Conservation (phyloP, 2,888 invertebrate species). For the Pammene aurita region DNA sequence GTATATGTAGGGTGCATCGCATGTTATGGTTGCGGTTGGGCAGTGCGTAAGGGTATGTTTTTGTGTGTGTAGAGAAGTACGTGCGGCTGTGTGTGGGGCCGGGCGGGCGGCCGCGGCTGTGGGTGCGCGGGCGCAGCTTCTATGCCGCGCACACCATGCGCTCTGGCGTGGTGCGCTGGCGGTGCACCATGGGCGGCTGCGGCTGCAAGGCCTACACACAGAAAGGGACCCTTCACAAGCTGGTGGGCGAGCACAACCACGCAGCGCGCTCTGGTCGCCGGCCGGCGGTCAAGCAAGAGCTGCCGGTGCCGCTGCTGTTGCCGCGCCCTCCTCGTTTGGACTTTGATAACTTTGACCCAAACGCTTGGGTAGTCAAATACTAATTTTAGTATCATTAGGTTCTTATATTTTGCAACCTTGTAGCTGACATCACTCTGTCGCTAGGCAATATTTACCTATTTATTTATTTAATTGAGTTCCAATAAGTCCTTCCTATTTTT, state of each 20-base stretch:
- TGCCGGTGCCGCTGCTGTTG: conserved; percentile 64
- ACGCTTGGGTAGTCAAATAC: conserved; percentile 74
- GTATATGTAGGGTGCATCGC: neutral
- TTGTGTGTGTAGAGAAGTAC: conserved; percentile 62
- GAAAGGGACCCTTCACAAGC: conserved; percentile 73
- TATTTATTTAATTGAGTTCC: neutral
- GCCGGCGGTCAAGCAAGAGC: conserved; percentile 49
- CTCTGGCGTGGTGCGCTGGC: conserved; percentile 78
- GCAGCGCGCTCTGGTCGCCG: conserved; percentile 70
- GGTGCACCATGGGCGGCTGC: conserved; percentile 79
- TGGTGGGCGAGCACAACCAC: conserved; percentile 79
- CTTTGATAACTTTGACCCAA: conserved; percentile 74
- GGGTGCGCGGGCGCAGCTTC: conserved; percentile 79
- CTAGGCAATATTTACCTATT: neutral
- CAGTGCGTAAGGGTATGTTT: conserved; percentile 45
- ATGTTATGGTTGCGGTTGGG: conserved; percentile 8
- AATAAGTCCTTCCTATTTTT: neutral
- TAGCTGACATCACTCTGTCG: neutral
- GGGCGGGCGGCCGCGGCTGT: conserved; percentile 75
- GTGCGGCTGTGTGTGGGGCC: conserved; percentile 77
- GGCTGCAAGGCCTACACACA: conserved; percentile 80
- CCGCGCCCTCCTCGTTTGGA: conserved; percentile 69
- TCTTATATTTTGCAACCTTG: neutral
- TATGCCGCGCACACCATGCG: conserved; percentile 81
- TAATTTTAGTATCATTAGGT: conserved; percentile 43